A percentile compares a stretch with the other conserved stretches of the same genome.
Evolutionary conservation across 2,888 invertebrate species (phyloP).

Genomic region (Latrodectus hesperus): DNA sequence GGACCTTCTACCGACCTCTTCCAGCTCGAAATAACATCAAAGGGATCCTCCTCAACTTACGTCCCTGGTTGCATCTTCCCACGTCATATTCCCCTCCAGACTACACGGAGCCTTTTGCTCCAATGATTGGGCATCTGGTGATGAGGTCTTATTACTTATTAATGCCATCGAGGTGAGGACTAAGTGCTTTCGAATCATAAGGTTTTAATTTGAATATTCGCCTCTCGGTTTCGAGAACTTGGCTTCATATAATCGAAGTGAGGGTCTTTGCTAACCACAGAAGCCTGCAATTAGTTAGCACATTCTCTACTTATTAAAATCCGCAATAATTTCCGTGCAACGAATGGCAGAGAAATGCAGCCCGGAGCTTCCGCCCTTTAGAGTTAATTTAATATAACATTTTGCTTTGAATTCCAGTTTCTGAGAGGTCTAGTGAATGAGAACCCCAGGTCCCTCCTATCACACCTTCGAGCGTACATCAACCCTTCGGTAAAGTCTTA

Average conservation of each 20-base stretch:
- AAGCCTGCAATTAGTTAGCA: slow-evolving; percentile 35
- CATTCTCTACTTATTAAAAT: slow-evolving; percentile 52
- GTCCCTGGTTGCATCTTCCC: slow-evolving; percentile 14
- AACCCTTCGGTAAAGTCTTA: slow-evolving; percentile 39
- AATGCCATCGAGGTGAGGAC: slow-evolving; percentile 33
- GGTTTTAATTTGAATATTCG: slow-evolving; percentile 61
- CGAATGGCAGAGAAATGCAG: slow-evolving; percentile 32
- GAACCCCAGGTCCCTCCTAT: background rate
- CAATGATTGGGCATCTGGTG: slow-evolving; percentile 12
- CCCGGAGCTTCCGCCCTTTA: slow-evolving; percentile 23
- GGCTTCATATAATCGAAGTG: slow-evolving; percentile 22
- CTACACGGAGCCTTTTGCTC: slow-evolving; percentile 1
- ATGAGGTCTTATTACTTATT: slow-evolving; percentile 54
- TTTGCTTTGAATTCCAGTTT: slow-evolving; percentile 27
- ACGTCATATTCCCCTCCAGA: background rate
- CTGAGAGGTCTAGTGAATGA: slow-evolving; percentile 16
- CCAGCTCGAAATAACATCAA: background rate
- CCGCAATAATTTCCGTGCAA: slow-evolving; percentile 32
- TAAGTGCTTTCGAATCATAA: slow-evolving; percentile 60
- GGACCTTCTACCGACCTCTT: slow-evolving; percentile 40
- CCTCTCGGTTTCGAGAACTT: slow-evolving; percentile 16
- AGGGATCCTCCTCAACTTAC: slow-evolving; percentile 26
- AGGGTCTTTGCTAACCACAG: slow-evolving; percentile 10
- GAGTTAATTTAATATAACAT: slow-evolving; percentile 60
- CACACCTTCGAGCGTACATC: slow-evolving; percentile 11